These are phyloP conservation scores for Jacana jacana DNA, from an alignment of 2,113 vertebrate genomes.

Conservation along the genomic window DNA sequence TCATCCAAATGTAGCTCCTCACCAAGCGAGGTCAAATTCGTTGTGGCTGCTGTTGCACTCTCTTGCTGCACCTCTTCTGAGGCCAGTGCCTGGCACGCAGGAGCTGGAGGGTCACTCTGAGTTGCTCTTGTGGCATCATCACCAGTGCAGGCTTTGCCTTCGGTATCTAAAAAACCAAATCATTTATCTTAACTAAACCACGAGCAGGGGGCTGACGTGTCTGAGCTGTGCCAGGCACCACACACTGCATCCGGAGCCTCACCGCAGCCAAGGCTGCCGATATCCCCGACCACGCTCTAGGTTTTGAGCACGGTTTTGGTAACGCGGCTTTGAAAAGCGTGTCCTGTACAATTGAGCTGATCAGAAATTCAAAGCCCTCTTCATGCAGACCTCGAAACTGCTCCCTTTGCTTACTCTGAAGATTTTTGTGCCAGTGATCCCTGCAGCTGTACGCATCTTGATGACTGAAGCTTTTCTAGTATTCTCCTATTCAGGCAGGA, in stretches of 20 bases:
- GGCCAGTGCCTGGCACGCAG: constrained; percentile 52
- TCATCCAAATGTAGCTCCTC: constrained; percentile 60
- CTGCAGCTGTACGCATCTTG: constrained; percentile 21
- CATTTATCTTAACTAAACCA: background rate
- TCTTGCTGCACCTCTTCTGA: constrained; percentile 60
- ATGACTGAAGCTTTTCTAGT: constrained; percentile 54
- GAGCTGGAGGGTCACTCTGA: constrained; percentile 54
- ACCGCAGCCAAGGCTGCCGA: background rate
- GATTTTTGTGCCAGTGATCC: constrained; percentile 52
- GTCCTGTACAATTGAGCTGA: constrained; percentile 16
- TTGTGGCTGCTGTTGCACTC: background rate
- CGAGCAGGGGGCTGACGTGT: background rate
- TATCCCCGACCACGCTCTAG: background rate
- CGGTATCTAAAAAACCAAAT: constrained; percentile 69
- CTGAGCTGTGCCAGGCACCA: background rate
- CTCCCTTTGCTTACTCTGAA: constrained; percentile 46
- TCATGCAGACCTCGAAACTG: constrained; percentile 17
- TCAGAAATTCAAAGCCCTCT: constrained; percentile 50
- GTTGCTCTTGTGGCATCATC: constrained; percentile 14
- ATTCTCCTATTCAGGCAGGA: background rate
- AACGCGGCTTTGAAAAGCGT: background rate
- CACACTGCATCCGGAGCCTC: fast-evolving
- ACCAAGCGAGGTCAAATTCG: constrained; percentile 6
- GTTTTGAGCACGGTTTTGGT: background rate
- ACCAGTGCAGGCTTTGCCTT: constrained; percentile 63